Conservation (phyloP, 2,888 invertebrate genomes). For the Keiferia lycopersicella region DNA sequence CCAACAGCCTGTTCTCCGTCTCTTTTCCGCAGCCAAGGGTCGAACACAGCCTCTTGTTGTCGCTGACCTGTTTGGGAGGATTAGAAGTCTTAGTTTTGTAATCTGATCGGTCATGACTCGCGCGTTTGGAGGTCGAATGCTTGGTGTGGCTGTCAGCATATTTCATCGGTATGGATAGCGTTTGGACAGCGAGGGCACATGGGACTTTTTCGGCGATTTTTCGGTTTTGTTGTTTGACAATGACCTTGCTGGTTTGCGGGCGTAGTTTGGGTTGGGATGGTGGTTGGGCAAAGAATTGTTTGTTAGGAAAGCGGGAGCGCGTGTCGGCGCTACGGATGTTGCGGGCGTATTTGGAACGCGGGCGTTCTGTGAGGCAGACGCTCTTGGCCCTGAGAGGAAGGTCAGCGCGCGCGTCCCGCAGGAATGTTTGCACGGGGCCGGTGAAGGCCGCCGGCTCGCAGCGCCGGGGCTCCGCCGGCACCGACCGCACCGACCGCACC, state of each 20-base stretch:
- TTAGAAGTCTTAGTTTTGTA: slow-evolving; percentile 68
- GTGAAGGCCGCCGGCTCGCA: background rate
- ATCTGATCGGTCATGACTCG: slow-evolving; percentile 47
- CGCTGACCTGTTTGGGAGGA: slow-evolving; percentile 72
- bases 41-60: slow-evolving; percentile 73
- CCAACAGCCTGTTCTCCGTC: slow-evolving; percentile 77
- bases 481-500: slow-evolving; percentile 27
- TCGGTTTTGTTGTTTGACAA: slow-evolving; percentile 62
- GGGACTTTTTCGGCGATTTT: slow-evolving; percentile 65
- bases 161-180: slow-evolving; percentile 69
- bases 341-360: slow-evolving; percentile 63
- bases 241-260: slow-evolving; percentile 42
- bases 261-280: slow-evolving; percentile 40
- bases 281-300: slow-evolving; percentile 50
- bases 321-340: slow-evolving; percentile 62
- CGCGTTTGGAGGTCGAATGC: slow-evolving; percentile 64
- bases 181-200: slow-evolving; percentile 66
- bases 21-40: slow-evolving; percentile 63
- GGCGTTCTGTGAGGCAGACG: slow-evolving; percentile 63
- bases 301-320: slow-evolving; percentile 50
- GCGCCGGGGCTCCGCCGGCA: background rate
- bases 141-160: slow-evolving; percentile 62
- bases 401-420: slow-evolving; percentile 46
- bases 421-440: slow-evolving; percentile 25
- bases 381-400: slow-evolving; percentile 66